Conservation (phyloP, 1,140 invertebrate species). For the Charaxes varanes region DNA sequence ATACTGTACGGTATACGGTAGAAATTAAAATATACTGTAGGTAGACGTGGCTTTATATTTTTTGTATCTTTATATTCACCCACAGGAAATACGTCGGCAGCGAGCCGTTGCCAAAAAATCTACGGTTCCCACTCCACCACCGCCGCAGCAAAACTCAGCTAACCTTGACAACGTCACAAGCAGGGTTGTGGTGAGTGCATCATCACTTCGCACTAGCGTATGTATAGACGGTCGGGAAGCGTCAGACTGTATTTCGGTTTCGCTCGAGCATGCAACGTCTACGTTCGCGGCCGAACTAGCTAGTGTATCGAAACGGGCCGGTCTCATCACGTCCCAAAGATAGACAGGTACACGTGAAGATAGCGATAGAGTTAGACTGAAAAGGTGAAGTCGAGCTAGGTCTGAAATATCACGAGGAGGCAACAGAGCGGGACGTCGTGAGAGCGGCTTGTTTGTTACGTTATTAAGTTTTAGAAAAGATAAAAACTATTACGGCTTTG, state of each 20-base stretch:
- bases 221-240: too few relatives aligned
- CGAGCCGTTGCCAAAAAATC: slow-evolving; percentile 66
- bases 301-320: slow-evolving; percentile 38
- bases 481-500: slow-evolving; percentile 44
- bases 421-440: slow-evolving; percentile 39
- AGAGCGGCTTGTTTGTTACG: slow-evolving; percentile 41
- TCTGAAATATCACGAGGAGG: slow-evolving; percentile 13
- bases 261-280: slow-evolving; percentile 48
- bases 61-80: background rate
- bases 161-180: slow-evolving; percentile 49
- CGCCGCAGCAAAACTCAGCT: slow-evolving; percentile 1
- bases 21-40: too few relatives aligned
- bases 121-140: slow-evolving; percentile 29
- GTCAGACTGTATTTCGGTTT: slow-evolving; percentile 53
- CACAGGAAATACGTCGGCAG: slow-evolving; percentile 35
- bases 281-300: slow-evolving; percentile 33
- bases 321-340: slow-evolving; percentile 44
- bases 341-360: slow-evolving; percentile 17
- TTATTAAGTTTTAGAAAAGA: slow-evolving; percentile 40
- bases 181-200: slow-evolving; percentile 79
- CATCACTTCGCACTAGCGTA: too few relatives aligned
- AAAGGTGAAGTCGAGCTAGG: slow-evolving; percentile 20
- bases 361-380: slow-evolving; percentile 18
- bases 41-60: background rate
- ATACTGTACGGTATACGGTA: too few relatives aligned